Evolutionary conservation across 2,888 invertebrate genomes (phyloP).

Genomic region (Limulus polyphemus): DNA sequence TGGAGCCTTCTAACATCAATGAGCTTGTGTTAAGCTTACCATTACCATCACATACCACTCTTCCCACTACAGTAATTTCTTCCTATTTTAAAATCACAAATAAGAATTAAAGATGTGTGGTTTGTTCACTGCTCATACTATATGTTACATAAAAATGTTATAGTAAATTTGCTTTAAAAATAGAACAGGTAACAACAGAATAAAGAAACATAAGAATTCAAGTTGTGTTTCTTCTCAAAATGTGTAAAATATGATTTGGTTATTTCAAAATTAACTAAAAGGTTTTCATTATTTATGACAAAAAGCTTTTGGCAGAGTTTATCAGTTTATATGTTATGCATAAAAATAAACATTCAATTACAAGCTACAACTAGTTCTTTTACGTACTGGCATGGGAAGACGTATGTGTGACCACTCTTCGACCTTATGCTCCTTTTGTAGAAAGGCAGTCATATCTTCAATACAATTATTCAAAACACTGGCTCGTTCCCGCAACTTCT

Average conservation of each 20-base stretch:
- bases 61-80: conserved; percentile 48
- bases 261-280: too few species aligned
- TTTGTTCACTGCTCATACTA: too few species aligned
- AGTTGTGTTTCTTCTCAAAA: too few species aligned
- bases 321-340: too few species aligned
- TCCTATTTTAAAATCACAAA: conserved; percentile 33
- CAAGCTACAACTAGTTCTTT: not conserved
- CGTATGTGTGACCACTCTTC: conserved; percentile 35
- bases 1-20: conserved; percentile 53
- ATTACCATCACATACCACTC: conserved; percentile 60
- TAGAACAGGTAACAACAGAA: too few species aligned
- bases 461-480: conserved; percentile 37
- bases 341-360: too few species aligned
- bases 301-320: too few species aligned
- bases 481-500: conserved; percentile 41
- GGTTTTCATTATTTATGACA: too few species aligned
- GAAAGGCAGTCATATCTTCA: conserved; percentile 37
- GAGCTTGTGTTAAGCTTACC: conserved; percentile 57
- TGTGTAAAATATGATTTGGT: too few species aligned
- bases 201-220: too few species aligned
- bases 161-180: too few species aligned
- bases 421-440: conserved; percentile 34
- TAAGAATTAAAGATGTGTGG: not conserved
- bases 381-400: conserved; percentile 31
- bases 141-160: too few species aligned